Percentiles rank a stretch among this genome's conserved stretches.
Conservation (phyloP, 1,140 invertebrate species). For the Polypedilum vanderplanki region DNA sequence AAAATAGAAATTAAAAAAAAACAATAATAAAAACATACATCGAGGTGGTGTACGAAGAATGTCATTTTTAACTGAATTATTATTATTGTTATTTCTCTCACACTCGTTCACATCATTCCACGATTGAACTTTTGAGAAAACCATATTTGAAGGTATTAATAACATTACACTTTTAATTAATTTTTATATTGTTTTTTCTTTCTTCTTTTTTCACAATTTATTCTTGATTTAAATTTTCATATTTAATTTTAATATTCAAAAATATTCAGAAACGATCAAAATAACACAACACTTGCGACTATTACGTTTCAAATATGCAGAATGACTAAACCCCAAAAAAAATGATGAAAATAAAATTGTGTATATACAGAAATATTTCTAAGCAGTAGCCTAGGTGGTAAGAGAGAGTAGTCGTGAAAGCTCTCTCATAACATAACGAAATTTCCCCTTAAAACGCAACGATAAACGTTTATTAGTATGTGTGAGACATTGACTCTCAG, state of each 20-base stretch:
- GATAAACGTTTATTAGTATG: not conserved
- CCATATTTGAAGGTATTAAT: slow-evolving; percentile 26
- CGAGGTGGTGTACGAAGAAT: slow-evolving; percentile 21
- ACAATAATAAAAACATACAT: slow-evolving; percentile 12
- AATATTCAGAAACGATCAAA: not conserved
- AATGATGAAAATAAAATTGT: not conserved
- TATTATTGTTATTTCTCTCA: not conserved
- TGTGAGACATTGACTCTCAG: not conserved
- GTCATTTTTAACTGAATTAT: slow-evolving; percentile 21
- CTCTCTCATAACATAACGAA: not conserved
- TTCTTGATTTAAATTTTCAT: not conserved
- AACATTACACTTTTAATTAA: slow-evolving; percentile 21
- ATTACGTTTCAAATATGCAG: slow-evolving; percentile 21
- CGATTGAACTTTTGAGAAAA: slow-evolving; percentile 12
- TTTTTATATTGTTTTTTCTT: slow-evolving; percentile 15
- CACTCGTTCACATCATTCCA: slow-evolving; percentile 12
- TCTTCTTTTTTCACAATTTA: not conserved
- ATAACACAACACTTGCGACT: not conserved
- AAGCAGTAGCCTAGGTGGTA: not conserved
- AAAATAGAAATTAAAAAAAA: not conserved
- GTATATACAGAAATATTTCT: not conserved
- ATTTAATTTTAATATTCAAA: not conserved
- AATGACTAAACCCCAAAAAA: slow-evolving; percentile 26
- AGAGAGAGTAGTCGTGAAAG: slow-evolving; percentile 1
- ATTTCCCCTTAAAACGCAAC: not conserved